phyloP scores from a whole-genome alignment of 2,797 vertebrate genomes.

The Chloroceryle amazona region DNA sequence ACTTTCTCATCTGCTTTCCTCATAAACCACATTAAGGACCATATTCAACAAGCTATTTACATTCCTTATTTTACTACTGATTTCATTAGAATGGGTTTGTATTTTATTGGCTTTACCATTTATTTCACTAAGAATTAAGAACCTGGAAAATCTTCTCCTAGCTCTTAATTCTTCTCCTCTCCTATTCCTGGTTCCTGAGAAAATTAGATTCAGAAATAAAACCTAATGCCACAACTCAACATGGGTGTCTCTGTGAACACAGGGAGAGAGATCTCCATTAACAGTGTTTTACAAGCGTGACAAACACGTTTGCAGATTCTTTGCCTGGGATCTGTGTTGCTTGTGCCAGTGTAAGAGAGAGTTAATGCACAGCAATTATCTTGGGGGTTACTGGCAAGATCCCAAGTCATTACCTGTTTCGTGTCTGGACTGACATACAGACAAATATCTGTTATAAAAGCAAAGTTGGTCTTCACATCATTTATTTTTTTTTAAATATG shows the following conservation, averaged over 20 bases:
- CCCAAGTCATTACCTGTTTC: neutral
- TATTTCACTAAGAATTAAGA: neutral
- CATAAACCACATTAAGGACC: neutral
- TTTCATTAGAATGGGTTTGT: neutral
- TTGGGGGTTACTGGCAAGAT: neutral
- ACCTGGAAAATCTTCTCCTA: neutral
- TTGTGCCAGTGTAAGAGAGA: neutral
- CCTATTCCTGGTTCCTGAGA: neutral
- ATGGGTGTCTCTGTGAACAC: neutral
- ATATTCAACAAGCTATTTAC: neutral
- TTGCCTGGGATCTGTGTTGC: neutral
- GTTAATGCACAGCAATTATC: conserved; percentile 2
- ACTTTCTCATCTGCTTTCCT: neutral
- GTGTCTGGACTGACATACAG: neutral
- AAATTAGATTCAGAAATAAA: neutral
- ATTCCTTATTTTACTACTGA: neutral
- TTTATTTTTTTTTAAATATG: neutral
- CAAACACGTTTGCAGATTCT: neutral
- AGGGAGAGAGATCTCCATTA: neutral
- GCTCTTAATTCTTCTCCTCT: neutral
- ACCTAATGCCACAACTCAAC: neutral
- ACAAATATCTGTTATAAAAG: neutral
- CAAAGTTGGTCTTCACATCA: neutral
- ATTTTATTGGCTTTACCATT: neutral
- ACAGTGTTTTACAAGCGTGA: neutral